Percentiles rank a stretch among this genome's conserved stretches.
Conservation (phyloP, 2,888 invertebrate species). For the Sturmia bella region DNA sequence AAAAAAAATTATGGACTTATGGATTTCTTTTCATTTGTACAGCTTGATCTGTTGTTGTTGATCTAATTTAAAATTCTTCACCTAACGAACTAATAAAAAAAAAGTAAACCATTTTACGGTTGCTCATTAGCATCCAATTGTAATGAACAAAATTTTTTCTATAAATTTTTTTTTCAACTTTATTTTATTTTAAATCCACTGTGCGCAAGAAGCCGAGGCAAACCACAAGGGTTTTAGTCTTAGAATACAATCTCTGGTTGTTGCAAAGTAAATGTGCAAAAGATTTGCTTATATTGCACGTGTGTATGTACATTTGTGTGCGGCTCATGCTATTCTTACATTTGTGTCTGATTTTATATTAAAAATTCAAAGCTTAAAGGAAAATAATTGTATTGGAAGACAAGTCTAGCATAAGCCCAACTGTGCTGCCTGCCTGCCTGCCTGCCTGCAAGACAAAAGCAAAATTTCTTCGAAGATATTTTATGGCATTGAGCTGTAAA, state of each 20-base stretch:
- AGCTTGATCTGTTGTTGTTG: too few species aligned
- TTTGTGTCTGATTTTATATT: constrained; percentile 26
- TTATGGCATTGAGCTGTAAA: constrained; percentile 57
- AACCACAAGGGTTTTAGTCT: constrained; percentile 44
- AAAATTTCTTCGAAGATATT: constrained; percentile 31
- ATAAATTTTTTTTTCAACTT: too few species aligned
- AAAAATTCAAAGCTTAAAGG: constrained; percentile 51
- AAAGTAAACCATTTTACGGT: too few species aligned
- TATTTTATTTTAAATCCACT: too few species aligned
- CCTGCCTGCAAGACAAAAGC: constrained; percentile 7
- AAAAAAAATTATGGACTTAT: too few species aligned
- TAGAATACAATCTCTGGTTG: neutral
- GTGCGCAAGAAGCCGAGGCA: constrained; percentile 16
- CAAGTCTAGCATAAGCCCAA: constrained; percentile 44
- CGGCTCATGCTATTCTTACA: neutral
- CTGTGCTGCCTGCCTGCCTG: neutral
- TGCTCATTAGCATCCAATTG: too few species aligned
- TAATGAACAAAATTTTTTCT: too few species aligned
- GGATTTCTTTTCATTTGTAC: too few species aligned
- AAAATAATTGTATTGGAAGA: constrained; percentile 58
- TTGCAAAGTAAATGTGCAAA: neutral
- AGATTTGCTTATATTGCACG: neutral
- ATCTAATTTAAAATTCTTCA: too few species aligned
- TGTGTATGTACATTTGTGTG: neutral
- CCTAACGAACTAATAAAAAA: too few species aligned